phyloP scores from a whole-genome alignment of 2,888 invertebrate species.

The Pelosia muscerda region DNA sequence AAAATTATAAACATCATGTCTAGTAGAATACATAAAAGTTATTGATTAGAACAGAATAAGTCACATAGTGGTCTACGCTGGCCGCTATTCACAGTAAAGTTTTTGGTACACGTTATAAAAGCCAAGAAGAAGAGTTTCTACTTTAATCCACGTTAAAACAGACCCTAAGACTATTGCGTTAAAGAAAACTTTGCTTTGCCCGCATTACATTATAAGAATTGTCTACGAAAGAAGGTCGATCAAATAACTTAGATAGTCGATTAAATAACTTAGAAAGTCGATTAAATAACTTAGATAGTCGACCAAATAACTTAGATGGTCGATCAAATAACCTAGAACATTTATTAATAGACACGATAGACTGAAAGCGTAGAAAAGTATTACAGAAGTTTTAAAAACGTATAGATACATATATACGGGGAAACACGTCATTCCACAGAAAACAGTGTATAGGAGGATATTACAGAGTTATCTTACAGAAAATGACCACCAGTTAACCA shows the following conservation, averaged over 20 bases:
- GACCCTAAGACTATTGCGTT: background rate
- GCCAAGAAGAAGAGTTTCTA: too few relatives aligned
- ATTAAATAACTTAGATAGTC: background rate
- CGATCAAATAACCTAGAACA: background rate
- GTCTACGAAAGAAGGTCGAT: background rate
- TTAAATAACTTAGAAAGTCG: background rate
- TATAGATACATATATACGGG: conserved; percentile 21
- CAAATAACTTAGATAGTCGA: background rate
- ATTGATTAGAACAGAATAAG: background rate
- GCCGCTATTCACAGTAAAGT: too few relatives aligned
- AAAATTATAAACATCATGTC: too few relatives aligned
- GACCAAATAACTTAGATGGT: background rate
- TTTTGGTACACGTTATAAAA: too few relatives aligned
- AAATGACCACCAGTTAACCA: conserved; percentile 74
- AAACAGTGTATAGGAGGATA: conserved; percentile 38
- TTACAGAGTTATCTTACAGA: conserved; percentile 46
- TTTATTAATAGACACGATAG: conserved; percentile 4
- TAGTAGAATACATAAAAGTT: background rate
- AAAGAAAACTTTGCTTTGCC: background rate
- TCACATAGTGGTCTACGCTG: too few relatives aligned
- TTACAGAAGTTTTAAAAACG: background rate
- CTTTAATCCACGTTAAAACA: background rate
- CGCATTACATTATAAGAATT: background rate
- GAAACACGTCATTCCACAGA: conserved; percentile 53
- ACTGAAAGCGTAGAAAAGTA: background rate